These are phyloP conservation scores for Paradoxurus hermaphroditus DNA, from an alignment of 2,113 vertebrate species.

Conservation along the genomic window DNA sequence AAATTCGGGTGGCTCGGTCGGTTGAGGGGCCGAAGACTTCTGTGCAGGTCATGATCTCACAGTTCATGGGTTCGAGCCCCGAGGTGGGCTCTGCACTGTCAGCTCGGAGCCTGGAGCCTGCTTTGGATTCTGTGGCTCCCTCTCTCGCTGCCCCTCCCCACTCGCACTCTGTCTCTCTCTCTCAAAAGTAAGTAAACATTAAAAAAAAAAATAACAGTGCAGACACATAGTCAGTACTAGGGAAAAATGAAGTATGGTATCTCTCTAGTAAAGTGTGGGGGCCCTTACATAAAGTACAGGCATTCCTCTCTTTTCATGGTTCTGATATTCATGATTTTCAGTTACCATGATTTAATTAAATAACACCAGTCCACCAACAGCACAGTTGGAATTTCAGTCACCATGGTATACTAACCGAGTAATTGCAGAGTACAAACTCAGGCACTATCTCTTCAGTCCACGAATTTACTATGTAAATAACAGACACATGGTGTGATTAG, in stretches of 20 bases:
- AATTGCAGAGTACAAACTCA: not conserved
- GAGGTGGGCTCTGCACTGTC: rapidly evolving
- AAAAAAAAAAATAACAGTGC: not conserved
- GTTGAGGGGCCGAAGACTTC: too few species aligned
- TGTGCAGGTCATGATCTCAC: too few species aligned
- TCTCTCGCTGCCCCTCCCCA: too few species aligned
- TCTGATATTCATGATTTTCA: not conserved
- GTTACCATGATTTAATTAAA: not conserved
- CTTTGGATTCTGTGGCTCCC: too few species aligned
- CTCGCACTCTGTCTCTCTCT: too few species aligned
- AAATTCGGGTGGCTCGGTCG: not conserved
- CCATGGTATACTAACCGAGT: not conserved
- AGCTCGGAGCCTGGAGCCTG: too few species aligned
- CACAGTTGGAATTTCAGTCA: not conserved
- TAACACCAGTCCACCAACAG: not conserved
- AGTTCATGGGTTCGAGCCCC: too few species aligned
- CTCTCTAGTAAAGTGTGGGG: not conserved
- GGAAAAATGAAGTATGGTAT: not conserved
- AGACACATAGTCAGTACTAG: not conserved
- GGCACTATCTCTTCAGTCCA: not conserved
- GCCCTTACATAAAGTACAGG: not conserved
- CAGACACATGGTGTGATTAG: not conserved
- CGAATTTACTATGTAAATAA: not conserved
- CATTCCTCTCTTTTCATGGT: not conserved
- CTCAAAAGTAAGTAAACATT: too few species aligned